These are phyloP conservation scores for Colletes gigas DNA, from an alignment of 1,140 invertebrate genomes.

Conservation along the genomic window DNA sequence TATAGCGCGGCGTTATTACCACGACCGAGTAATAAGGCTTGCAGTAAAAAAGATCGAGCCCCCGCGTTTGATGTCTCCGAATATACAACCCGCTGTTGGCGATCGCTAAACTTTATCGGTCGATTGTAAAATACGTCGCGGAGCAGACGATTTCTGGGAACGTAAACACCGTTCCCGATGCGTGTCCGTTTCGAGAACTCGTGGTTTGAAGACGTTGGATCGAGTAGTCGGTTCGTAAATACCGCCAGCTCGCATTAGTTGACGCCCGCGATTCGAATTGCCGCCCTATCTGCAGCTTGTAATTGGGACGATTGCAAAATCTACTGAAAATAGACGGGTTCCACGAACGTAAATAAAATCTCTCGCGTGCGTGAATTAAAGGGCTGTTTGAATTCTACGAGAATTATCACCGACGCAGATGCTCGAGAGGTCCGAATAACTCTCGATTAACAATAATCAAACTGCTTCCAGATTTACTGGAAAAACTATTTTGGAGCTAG, in stretches of 20 bases:
- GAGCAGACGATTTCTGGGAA: no score
- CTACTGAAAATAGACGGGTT: slow-evolving; percentile 1
- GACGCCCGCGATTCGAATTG: background rate
- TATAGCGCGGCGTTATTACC: no score
- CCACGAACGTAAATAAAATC: background rate
- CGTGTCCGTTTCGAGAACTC: background rate
- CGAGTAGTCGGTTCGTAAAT: background rate
- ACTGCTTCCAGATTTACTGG: no score
- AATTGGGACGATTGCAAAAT: slow-evolving; percentile 7
- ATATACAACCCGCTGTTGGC: background rate
- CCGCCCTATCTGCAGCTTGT: background rate
- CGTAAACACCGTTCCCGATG: background rate
- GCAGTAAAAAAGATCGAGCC: no score
- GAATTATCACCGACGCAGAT: no score
- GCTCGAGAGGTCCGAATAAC: no score
- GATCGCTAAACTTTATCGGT: background rate
- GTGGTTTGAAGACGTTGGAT: background rate
- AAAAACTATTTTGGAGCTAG: no score
- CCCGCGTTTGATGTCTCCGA: no score
- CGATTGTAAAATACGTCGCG: background rate
- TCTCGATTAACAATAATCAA: no score
- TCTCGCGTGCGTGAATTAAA: background rate
- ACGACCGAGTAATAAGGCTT: no score
- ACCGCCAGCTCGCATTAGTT: background rate
- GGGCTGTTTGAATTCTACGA: background rate